Evolutionary conservation across 2,113 vertebrate genomes (phyloP), one percentile per base, ranked within the genome.

Genomic region (Rhabdomys dilectus): DNA sequence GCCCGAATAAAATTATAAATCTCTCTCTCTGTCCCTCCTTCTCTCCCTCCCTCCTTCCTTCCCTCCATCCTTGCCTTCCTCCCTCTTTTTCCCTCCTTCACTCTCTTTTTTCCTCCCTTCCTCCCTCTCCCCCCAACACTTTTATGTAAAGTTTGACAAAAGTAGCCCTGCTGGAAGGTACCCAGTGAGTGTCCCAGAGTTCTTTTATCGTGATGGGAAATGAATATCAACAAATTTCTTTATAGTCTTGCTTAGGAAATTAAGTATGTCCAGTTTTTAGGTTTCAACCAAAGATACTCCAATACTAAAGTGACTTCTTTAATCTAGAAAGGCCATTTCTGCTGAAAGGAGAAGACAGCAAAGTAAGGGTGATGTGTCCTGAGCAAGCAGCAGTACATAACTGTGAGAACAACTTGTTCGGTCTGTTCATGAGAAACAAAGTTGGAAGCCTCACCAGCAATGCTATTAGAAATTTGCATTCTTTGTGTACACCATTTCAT

Each of bases 101-200:
- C n/a, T n/a, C n/a, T n/a, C n/a, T 31, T 16, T 3, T 16, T 17
- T 9, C 3, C 12, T 16, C 5, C 2, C 22, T 42, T 4, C 9
- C 24, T 62, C 11, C 12, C 42, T 58, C 19, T n/a, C 34, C 7
- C 9, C 34, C 34, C 45, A 13, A 60, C 22, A 39, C 6, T 45
- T 34, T 66, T 21, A 64, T 3, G 29, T 62, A 64, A 22, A 68
- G 9, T 2, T n/a, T 91, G 77, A 19, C 21, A 72, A 36, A 64
- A 21, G 4, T 45, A 42, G 31, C n/a, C 48, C 86, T 91, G 24
- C 21, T 29, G 13, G 36, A 84, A 84, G 56, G 0, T 7, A 19
- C 16, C 24, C 29, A 16, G 22, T n/a, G 45, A 76, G 56, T 31
- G 66, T n/a, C 70, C 11, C n/a, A 7, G 24, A 58, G 9, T 86